Base-by-base conservation (phyloP, 2,888 invertebrate species). In the Drosophila cognata region DNA sequence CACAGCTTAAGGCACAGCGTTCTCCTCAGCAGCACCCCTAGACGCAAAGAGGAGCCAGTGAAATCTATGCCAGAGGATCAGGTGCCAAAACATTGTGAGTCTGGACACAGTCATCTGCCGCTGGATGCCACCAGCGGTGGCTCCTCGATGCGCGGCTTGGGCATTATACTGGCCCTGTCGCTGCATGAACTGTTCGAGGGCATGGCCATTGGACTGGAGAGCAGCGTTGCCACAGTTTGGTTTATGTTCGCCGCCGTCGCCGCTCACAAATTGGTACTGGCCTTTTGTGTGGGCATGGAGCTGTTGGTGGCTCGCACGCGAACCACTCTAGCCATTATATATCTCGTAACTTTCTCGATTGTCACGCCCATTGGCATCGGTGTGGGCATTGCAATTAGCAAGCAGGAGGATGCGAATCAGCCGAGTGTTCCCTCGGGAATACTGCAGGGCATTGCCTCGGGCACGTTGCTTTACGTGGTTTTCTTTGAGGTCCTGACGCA, bases 381-480 rank as follows among this genome's bases (percentile, higher is more conserved):
- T 31, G 96, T 97, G 61, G 97, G 96, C 7, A 95, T 97, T 70
- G 96, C 96, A 31, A 94, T 97, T 71, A 92, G 95, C 3, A 93
- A 96, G 48, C 95, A 95, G 31, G 95, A 95, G 2, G 93, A 94
- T 57, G 94, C 94, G 0, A 94, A 95, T 0, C 95, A 95, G 0
- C 94, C 95, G 2, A 95, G 94, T 28, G 94, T 96, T 10, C 94
- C 95, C 21, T 95, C 96, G 1, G 95, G 95, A 50, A 94, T 96
- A 36, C 69, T 92, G 18, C 97, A 98, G 56, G 90, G 90, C 8
- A 87, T 90, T 7, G 98, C 99, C 0, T 96, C 97, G 53, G 99
- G 99, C 18, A 99, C 99, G 0, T 95, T 99, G 51, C 94, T 99
- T 5, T 99, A 98, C 94, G 98, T 99, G 21, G 98, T 98, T n/a